Base-by-base conservation (phyloP, 1,140 invertebrate species). In the Rhopalosiphum padi region DNA sequence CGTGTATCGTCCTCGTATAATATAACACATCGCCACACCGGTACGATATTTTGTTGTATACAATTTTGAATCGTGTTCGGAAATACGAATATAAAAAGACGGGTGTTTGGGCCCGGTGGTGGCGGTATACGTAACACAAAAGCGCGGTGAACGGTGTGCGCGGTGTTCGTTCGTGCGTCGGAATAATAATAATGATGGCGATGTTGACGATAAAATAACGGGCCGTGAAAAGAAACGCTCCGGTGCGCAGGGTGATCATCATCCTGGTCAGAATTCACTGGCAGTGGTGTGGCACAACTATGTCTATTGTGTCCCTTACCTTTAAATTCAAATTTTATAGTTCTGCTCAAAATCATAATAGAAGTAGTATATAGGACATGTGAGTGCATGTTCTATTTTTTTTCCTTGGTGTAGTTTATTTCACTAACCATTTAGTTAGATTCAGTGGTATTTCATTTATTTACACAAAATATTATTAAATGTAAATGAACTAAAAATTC, bases 1-100 rank as follows among this genome's bases (percentile, higher is more conserved):
- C 30, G 30, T 77, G 30, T 77, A n/a, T 77, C 30, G 60, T 77
- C 60, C 60, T 77, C 60, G 60, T 77, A 77, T 18, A n/a, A 77
- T 18, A 77, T 2, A 77, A 77, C 60, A 77, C 48, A 51, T 18
- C 48, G 18, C 7, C 46, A 46, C 46, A 46, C 60, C 60, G 60
- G 60, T n/a, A n/a, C 60, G 15, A 77, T n/a, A n/a, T 51, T 51
- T 51, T 51, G 48, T n/a, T 77, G 30, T 77, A 77, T 77, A n/a
- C 1, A 18, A 77, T 77, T n/a, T 77, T 77, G 60, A 77, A n/a
- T 77, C 30, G 30, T 77, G 60, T 77, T 77, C 5, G 60, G 30
- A n/a, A n/a, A 77, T 77, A 15, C n/a, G 30, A 77, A 77, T 77
- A 77, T 77, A n/a, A 77, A 77, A 77, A 77, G 60, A 77, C 60